A percentile compares a stretch with the other conserved stretches of the same genome.
These are phyloP conservation scores for Ectropis grisescens DNA, from an alignment of 1,140 invertebrate species.

Conservation along the genomic window DNA sequence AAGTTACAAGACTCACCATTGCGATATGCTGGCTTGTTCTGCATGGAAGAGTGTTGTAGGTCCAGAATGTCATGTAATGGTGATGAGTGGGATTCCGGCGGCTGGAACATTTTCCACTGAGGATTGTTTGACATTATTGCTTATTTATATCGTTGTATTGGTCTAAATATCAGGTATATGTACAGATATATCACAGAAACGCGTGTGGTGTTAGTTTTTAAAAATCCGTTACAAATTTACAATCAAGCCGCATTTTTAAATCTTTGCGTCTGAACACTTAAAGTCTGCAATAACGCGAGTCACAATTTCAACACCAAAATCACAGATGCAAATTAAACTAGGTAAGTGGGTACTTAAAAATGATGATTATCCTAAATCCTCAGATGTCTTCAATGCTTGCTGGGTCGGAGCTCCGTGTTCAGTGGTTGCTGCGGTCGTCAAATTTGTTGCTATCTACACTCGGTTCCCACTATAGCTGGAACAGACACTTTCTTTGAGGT, in stretches of 20 bases:
- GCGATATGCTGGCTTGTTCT: slow-evolving; percentile 54
- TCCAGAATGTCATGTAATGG: slow-evolving; percentile 64
- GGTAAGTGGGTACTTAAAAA: slow-evolving; percentile 25
- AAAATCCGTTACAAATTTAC: slow-evolving; percentile 37
- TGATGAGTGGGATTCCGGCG: slow-evolving; percentile 74
- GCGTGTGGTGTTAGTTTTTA: slow-evolving; percentile 43
- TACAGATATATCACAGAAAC: slow-evolving; percentile 63
- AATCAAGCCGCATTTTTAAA: slow-evolving; percentile 54
- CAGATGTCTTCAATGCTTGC: slow-evolving; percentile 93
- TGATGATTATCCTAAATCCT: slow-evolving; percentile 75
- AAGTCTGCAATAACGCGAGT: slow-evolving; percentile 26
- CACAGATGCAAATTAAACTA: slow-evolving; percentile 48
- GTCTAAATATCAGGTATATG: slow-evolving; percentile 52
- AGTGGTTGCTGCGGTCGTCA: slow-evolving; percentile 17
- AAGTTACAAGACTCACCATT: slow-evolving; percentile 52
- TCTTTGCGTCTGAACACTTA: slow-evolving; percentile 37
- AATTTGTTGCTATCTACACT: slow-evolving; percentile 68
- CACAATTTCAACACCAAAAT: slow-evolving; percentile 49
- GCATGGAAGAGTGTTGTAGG: slow-evolving; percentile 59
- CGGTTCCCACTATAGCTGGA: slow-evolving; percentile 86
- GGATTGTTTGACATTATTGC: slow-evolving; percentile 84
- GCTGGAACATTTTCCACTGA: slow-evolving; percentile 94
- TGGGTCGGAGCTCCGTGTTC: slow-evolving; percentile 79
- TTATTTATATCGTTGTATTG: slow-evolving; percentile 40
- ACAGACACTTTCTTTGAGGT: slow-evolving; percentile 50